Base-by-base conservation (phyloP, 1,140 invertebrate species). In the Drosophila guanche region DNA sequence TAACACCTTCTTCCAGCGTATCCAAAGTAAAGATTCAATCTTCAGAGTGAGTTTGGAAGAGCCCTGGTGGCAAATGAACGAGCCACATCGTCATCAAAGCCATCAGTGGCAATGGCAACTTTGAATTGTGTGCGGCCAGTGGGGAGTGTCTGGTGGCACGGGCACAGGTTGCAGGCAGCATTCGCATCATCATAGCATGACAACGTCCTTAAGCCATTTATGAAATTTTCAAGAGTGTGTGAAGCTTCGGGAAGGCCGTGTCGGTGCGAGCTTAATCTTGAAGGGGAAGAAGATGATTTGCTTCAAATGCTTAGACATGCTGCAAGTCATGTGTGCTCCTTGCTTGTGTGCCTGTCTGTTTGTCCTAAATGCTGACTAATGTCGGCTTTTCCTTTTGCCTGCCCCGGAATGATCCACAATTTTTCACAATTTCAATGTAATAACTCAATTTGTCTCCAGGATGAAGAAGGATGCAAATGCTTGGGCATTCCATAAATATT, bases 61-160 rank as follows among this genome's bases (percentile, higher is more conserved):
- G 45, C 33, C 10, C 33, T 12, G 23, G 37, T 10, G 33, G 37
- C 33, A 52, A 29, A 25, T 25, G 52, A 63, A 55, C 70, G 52
- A 63, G 51, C 58, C 42, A 53, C 50, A 45, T 48, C 71, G 71
- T 75, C 71, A 75, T 75, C 50, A 45, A 48, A 71, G 61, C 75
- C 71, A 75, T 75, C 61, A 75, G 72, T 56, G 71, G 72, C 72
- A 75, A 75, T 58, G 70, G 70, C 54, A 75, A 50, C 45, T 62
- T 40, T 74, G 61, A 48, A 43, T 16, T 25, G 25, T 42, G 45
- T 27, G 50, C 10, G 7, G 4, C 7, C 25, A 33, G 48, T 69
- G 40, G 41, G 6, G 27, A 25, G 33, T 37, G 59, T 10, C 25
- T 68, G 16, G 8, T 10, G 27, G 48, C 16, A 33, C 40, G 41